Evolutionary conservation across 2,113 vertebrate species (phyloP).

Genomic region (Ictalurus furcatus): DNA sequence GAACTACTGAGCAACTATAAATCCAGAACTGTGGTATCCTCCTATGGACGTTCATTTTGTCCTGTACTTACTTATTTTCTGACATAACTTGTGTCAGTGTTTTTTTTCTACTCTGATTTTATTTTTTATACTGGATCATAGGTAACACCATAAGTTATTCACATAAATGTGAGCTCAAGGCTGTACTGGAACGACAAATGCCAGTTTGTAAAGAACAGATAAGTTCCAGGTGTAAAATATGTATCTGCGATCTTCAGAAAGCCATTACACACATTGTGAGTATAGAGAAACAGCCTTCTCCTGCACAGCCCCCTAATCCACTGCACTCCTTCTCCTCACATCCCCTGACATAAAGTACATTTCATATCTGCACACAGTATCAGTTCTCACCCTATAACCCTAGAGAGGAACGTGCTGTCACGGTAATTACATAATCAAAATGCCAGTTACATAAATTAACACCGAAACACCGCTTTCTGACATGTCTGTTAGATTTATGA

Average conservation of each 20-base stretch:
- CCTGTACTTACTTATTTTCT: background rate
- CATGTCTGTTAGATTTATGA: slow-evolving; percentile 25
- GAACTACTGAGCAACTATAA: background rate
- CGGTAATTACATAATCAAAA: slow-evolving; percentile 65
- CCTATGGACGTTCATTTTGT: background rate
- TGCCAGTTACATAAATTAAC: slow-evolving; percentile 67
- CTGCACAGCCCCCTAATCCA: slow-evolving; percentile 41
- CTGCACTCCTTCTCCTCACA: slow-evolving; percentile 51
- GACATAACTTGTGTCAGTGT: background rate
- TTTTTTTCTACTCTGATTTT: background rate
- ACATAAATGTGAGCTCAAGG: slow-evolving; percentile 2
- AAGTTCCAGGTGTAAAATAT: slow-evolving; percentile 5
- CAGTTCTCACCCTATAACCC: slow-evolving; percentile 59
- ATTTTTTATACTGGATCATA: background rate
- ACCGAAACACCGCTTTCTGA: slow-evolving; percentile 5
- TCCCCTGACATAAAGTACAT: slow-evolving; percentile 63
- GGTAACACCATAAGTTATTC: background rate
- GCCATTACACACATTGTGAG: background rate
- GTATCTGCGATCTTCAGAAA: background rate
- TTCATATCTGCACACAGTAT: slow-evolving; percentile 62
- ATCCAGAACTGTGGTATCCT: background rate
- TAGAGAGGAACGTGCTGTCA: slow-evolving; percentile 57
- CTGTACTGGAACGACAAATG: background rate
- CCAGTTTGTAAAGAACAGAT: background rate
- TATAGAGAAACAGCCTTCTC: slow-evolving; percentile 10